phyloP scores from a whole-genome alignment of 2,888 invertebrate genomes.

The Punctoribates punctum region DNA sequence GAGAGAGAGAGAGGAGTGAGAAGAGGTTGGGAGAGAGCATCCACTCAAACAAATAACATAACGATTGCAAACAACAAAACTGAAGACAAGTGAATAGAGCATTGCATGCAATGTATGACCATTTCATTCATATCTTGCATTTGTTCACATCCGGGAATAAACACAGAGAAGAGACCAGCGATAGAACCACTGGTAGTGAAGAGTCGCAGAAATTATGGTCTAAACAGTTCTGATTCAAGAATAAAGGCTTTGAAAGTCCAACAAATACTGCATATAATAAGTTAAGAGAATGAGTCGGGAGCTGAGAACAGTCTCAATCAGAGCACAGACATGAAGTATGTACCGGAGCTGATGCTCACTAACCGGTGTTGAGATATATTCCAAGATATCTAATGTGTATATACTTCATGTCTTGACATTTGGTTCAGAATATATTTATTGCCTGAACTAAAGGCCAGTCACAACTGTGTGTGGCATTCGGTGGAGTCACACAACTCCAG shows the following conservation, averaged over 20 bases:
- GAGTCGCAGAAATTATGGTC: constrained; percentile 7
- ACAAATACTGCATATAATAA: constrained; percentile 24
- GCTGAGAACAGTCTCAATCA: background rate
- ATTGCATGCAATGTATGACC: constrained; percentile 26
- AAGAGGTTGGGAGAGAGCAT: constrained; percentile 17
- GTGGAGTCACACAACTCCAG: background rate
- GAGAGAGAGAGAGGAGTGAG: constrained; percentile 37
- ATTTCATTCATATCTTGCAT: constrained; percentile 36
- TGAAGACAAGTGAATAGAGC: constrained; percentile 4
- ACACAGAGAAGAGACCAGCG: constrained; percentile 4
- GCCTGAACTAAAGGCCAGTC: constrained; percentile 19
- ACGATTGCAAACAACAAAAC: constrained; percentile 20
- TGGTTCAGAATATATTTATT: constrained; percentile 17
- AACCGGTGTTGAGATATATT: constrained; percentile 2
- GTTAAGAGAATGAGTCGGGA: background rate
- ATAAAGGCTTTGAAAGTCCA: constrained; percentile 12
- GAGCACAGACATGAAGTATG: background rate
- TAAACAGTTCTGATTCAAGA: constrained; percentile 26
- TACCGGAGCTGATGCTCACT: background rate
- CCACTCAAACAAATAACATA: constrained; percentile 37
- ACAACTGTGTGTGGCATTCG: constrained; percentile 32
- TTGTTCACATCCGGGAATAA: constrained; percentile 37
- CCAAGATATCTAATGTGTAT: background rate
- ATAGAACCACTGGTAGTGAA: constrained; percentile 10
- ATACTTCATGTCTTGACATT: constrained; percentile 26